A percentile compares a stretch with the other conserved stretches of the same genome.
Conservation (phyloP, 2,113 vertebrate species). For the Tetraodon nigroviridis region DNA sequence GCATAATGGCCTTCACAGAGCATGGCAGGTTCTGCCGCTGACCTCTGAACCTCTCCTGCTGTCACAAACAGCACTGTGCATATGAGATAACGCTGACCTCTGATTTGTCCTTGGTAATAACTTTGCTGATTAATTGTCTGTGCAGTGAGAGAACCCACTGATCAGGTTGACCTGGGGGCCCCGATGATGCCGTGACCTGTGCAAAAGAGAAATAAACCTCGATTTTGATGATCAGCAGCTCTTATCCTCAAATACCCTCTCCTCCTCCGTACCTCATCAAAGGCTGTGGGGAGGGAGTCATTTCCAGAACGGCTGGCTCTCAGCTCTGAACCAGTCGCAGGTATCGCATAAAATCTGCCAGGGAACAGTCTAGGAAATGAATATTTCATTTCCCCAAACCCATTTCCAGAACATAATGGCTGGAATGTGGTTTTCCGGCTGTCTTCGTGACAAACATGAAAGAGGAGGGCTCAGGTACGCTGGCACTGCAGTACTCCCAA, state of each 20-base stretch:
- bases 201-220: slow-evolving; percentile 60
- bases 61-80: slow-evolving; percentile 43
- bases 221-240: slow-evolving; percentile 46
- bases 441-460: slow-evolving; percentile 61
- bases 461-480: slow-evolving; percentile 42
- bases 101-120: slow-evolving; percentile 66
- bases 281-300: slow-evolving; percentile 23
- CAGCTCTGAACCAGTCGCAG: slow-evolving; percentile 17
- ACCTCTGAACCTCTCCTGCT: slow-evolving; percentile 30
- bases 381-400: slow-evolving; percentile 70
- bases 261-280: slow-evolving; percentile 9
- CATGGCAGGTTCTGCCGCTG: slow-evolving; percentile 6
- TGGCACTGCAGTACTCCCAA: slow-evolving; percentile 31
- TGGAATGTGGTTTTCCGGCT: slow-evolving; percentile 35
- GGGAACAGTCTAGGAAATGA: slow-evolving; percentile 41
- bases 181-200: slow-evolving; percentile 47
- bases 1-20: slow-evolving; percentile 10
- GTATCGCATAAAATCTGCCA: slow-evolving; percentile 18
- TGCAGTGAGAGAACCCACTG: slow-evolving; percentile 47
- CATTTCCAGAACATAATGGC: slow-evolving; percentile 47
- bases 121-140: slow-evolving; percentile 65
- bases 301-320: slow-evolving; percentile 12
- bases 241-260: slow-evolving; percentile 28
- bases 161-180: slow-evolving; percentile 53
- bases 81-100: slow-evolving; percentile 66